These are phyloP conservation scores for Deroplatys truncata DNA, from an alignment of 2,888 invertebrate genomes.

Conservation along the genomic window DNA sequence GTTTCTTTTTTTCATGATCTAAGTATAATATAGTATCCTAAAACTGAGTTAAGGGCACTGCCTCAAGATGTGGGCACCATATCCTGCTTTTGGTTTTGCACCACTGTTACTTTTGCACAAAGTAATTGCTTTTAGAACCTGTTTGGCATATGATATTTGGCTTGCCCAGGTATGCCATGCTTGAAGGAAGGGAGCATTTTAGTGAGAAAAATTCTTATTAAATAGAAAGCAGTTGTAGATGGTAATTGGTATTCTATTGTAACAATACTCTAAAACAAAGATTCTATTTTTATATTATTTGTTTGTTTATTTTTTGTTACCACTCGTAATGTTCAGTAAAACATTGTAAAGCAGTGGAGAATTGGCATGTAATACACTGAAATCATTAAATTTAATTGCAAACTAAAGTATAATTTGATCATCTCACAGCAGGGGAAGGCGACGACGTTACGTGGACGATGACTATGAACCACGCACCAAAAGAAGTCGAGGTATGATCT, in stretches of 20 bases:
- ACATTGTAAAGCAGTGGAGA: not conserved
- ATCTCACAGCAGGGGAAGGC: constrained; percentile 22
- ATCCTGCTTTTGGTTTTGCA: not conserved
- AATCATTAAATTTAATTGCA: not conserved
- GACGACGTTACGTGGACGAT: constrained; percentile 20
- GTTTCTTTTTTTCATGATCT: not conserved
- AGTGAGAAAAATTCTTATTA: not conserved
- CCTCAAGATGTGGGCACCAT: not conserved
- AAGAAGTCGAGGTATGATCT: constrained; percentile 21
- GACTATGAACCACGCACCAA: constrained; percentile 20
- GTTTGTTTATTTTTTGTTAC: not conserved
- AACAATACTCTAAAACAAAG: not conserved
- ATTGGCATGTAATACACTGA: not conserved
- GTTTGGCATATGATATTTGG: not conserved
- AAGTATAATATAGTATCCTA: not conserved
- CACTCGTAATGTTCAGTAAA: not conserved
- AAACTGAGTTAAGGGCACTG: not conserved
- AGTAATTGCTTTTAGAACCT: not conserved
- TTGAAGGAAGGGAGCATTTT: not conserved
- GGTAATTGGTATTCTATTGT: not conserved
- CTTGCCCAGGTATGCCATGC: not conserved
- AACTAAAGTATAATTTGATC: constrained; percentile 12
- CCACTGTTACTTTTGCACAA: not conserved
- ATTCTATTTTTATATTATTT: not conserved
- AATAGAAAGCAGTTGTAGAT: not conserved